These are phyloP conservation scores for Phenganax subtilis DNA, from an alignment of 92 coral and sea anemone genomes.

Conservation along the genomic window DNA sequence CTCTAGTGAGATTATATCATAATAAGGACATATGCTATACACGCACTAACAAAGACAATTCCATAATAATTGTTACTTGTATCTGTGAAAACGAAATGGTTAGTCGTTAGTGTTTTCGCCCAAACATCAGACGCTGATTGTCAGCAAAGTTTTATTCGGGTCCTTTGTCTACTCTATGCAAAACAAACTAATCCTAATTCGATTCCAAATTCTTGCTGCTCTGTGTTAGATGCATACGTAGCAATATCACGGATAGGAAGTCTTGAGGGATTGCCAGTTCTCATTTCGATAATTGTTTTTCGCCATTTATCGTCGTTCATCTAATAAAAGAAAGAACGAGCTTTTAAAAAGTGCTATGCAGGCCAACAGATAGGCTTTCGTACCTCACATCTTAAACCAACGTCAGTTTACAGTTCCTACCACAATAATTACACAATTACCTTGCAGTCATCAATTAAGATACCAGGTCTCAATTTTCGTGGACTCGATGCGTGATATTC, in stretches of 20 bases:
- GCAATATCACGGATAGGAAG: slow-evolving; percentile 67
- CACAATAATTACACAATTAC: slow-evolving; percentile 40
- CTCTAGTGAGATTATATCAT: not conserved
- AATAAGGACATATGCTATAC: not conserved
- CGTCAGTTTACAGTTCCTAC: not conserved
- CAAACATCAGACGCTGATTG: slow-evolving; percentile 1
- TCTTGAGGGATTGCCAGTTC: slow-evolving; percentile 61
- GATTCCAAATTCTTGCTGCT: slow-evolving; percentile 61
- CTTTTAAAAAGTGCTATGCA: not conserved
- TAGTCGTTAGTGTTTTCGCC: slow-evolving; percentile 9
- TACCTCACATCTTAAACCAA: not conserved
- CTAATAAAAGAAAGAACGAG: slow-evolving; percentile 31
- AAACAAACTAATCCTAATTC: slow-evolving; percentile 74
- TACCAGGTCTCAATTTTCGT: slow-evolving; percentile 73
- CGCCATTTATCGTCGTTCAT: slow-evolving; percentile 68
- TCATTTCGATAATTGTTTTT: slow-evolving; percentile 57
- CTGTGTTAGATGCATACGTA: slow-evolving; percentile 49
- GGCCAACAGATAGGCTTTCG: too few relatives aligned
- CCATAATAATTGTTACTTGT: too few relatives aligned
- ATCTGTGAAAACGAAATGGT: not conserved
- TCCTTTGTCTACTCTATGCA: slow-evolving; percentile 32
- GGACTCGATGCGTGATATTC: slow-evolving; percentile 76
- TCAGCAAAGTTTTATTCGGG: slow-evolving; percentile 13
- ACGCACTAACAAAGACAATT: not conserved
- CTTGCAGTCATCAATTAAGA: slow-evolving; percentile 74